Percentiles rank a stretch among this genome's conserved stretches.
These are phyloP conservation scores for Crax fasciolata DNA, from an alignment of 2,797 vertebrate species.

Conservation along the genomic window DNA sequence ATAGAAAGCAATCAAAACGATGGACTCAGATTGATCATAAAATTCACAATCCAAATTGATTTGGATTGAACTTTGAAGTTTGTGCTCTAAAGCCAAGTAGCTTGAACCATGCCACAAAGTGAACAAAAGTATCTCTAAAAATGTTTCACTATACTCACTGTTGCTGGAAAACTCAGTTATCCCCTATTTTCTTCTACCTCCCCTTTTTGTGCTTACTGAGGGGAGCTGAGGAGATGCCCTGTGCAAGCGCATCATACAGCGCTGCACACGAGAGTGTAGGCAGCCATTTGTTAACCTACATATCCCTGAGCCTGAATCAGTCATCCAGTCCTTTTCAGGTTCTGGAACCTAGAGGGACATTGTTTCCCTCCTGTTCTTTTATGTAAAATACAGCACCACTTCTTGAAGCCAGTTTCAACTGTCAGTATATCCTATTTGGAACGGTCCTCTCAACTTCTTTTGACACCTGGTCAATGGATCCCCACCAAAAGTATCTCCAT, in stretches of 20 bases:
- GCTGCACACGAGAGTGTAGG: not conserved
- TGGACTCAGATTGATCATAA: not conserved
- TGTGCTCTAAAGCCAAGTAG: not conserved
- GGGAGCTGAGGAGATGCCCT: not conserved
- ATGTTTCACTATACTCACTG: not conserved
- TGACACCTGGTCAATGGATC: not conserved
- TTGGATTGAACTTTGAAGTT: not conserved
- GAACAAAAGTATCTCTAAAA: not conserved
- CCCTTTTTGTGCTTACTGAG: not conserved
- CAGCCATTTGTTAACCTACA: not conserved
- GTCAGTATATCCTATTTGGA: not conserved
- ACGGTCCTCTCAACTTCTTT: not conserved
- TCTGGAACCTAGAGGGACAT: not conserved
- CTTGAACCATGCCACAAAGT: not conserved
- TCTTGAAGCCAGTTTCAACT: not conserved
- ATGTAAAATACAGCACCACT: fast-evolving
- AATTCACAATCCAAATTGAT: not conserved
- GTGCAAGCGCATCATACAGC: not conserved
- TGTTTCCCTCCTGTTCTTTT: not conserved
- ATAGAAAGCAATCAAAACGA: not conserved
- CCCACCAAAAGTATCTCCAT: not conserved
- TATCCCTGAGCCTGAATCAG: not conserved
- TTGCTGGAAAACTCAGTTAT: not conserved
- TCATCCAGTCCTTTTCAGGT: not conserved
- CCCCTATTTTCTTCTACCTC: not conserved